Base-by-base conservation (phyloP, 2,113 vertebrate genomes). In the Cephalopholis sonnerati region DNA sequence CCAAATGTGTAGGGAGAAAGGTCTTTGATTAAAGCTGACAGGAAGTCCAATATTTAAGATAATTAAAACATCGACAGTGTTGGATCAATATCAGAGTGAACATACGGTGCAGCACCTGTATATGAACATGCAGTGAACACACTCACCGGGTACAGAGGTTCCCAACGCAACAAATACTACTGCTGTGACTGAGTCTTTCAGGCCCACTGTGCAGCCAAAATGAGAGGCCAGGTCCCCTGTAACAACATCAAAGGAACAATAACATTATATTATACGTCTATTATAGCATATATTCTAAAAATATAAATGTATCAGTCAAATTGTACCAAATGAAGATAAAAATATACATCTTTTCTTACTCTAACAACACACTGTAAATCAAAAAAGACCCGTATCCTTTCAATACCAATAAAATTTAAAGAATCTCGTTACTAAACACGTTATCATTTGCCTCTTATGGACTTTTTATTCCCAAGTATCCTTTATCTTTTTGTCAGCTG, bases 101-200 rank as follows among this genome's bases (percentile, higher is more conserved):
- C 58, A 67, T 16, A 22, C 9, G n/a, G 13, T 15, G 57, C 25
- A 54, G 22, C 15, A 69, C 16, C 69, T 53, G 12, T 46, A 36
- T 3, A 25, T 59, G 27, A 11, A 50, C 46, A 41, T 29, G 53
- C 22, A 64, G 18, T 27, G 32, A 18, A 70, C n/a, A 46, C 1
- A 17, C 92, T 91, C 86, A 99, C 98, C 98, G 96, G 98, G 98
- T 72, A 99, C 98, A 0, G 98, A 99, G 0, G 98, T 99, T 84
- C 98, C 98, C 64, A 99, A 84, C 0, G 98, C 98, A 0, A 99
- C 98, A 11, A 99, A 99, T 59, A 99, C 98, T 0, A 99, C 98
- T 0, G 98, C 98, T 0, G 98, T 99, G 90, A 99, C 98, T 0
- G 98, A 99, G 95, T 99, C 98, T 87, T 99, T 99, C 86, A 99